Base-by-base conservation (phyloP, 1,140 invertebrate genomes). In the Pteromalus puparum region DNA sequence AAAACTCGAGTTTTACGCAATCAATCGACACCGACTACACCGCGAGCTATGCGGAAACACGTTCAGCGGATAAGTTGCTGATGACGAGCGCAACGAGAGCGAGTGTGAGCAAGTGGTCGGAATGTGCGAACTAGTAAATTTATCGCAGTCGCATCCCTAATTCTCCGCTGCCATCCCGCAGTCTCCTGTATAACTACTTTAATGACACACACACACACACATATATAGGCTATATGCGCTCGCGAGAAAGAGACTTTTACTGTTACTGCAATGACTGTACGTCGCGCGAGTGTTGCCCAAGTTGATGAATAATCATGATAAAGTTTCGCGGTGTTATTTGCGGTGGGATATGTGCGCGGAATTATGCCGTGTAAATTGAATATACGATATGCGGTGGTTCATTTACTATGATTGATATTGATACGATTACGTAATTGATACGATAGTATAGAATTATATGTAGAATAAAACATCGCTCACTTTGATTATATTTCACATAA, bases 1-100 rank as follows among this genome's bases (percentile, higher is more conserved):
- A 46, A 46, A 76, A 76, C 74, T 76, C 42, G 21, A 76, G 38
- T 76, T 76, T 53, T 76, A 53, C 15, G 46, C 18, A 53, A 76
- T 76, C 74, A 48, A 76, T 76, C 74, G 74, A n/a, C 42, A 26
- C n/a, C 72, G 28, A 38, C 67, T n/a, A 42, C 1, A 34, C 34
- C 2, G 7, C 1, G 18, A 4, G 67, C 28, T 30, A 28, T 18
- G 67, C 67, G 67, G 24, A 30, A 70, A 70, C 26, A 21, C 24
- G 18, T 30, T 13, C 26, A 70, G 9, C 26, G 67, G 24, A 70
- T 70, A 28, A 70, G 28, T 70, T 26, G 67, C 67, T 30, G 67
- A 70, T 70, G 24, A 28, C 26, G 67, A 70, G 67, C 67, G 24
- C 24, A n/a, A n/a, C n/a, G n/a, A n/a, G n/a, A n/a, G 5, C 61